These are phyloP conservation scores for Ctenopoma multispine DNA, from an alignment of 2,797 vertebrate species.

Conservation along the genomic window DNA sequence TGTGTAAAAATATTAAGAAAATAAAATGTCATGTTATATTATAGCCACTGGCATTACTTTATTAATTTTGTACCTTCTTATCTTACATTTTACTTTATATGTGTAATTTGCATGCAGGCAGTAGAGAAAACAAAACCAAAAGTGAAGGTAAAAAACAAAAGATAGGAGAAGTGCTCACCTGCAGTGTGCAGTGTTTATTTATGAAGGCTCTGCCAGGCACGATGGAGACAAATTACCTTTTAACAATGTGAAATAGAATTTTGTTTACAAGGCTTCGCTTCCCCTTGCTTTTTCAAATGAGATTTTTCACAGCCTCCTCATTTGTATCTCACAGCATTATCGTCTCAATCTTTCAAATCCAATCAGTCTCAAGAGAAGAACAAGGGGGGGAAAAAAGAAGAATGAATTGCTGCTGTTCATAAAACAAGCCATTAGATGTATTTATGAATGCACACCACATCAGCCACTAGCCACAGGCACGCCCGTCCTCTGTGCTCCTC, in stretches of 20 bases:
- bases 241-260: slow-evolving; percentile 89
- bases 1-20: slow-evolving; percentile 16
- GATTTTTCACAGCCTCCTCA: slow-evolving; percentile 83
- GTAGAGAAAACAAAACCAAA: slow-evolving; percentile 65
- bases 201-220: slow-evolving; percentile 82
- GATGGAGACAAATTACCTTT: slow-evolving; percentile 89
- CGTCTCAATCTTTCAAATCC: slow-evolving; percentile 84
- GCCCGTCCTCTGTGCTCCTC: slow-evolving; percentile 17
- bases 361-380: slow-evolving; percentile 76
- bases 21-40: slow-evolving; percentile 19
- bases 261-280: slow-evolving; percentile 85
- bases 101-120: slow-evolving; percentile 67
- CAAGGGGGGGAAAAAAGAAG: slow-evolving; percentile 36
- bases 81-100: slow-evolving; percentile 43
- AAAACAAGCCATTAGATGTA: slow-evolving; percentile 77
- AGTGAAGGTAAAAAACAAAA: slow-evolving; percentile 47
- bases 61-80: slow-evolving; percentile 47
- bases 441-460: slow-evolving; percentile 69
- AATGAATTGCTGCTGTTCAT: slow-evolving; percentile 73
- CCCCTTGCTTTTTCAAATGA: slow-evolving; percentile 83
- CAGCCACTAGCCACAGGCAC: slow-evolving; percentile 23
- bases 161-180: slow-evolving; percentile 72
- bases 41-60: slow-evolving; percentile 24
- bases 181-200: slow-evolving; percentile 86
- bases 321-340: slow-evolving; percentile 84